Evolutionary conservation across 2,113 vertebrate genomes (phyloP).

Genomic region (Litocranius walleri): DNA sequence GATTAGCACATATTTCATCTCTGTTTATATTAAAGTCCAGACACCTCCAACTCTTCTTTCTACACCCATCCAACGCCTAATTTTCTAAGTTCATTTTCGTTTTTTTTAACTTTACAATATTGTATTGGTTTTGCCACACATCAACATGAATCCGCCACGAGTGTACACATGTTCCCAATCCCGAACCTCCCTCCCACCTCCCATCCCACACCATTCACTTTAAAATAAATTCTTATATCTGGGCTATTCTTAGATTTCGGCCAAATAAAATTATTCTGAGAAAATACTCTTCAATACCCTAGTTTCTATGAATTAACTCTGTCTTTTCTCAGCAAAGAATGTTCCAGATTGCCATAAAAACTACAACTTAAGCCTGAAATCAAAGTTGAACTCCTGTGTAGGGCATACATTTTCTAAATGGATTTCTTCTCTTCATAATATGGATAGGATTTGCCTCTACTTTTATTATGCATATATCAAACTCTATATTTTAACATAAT

Average conservation of each 20-base stretch:
- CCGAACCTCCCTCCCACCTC: too few relatives aligned
- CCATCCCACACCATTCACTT: not conserved
- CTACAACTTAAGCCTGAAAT: not conserved
- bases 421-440: not conserved
- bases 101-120: too few relatives aligned
- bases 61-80: not conserved
- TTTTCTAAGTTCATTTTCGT: not conserved
- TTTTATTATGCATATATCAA: not conserved
- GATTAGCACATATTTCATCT: not conserved
- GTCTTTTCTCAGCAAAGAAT: not conserved
- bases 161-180: too few relatives aligned
- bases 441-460: not conserved
- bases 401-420: not conserved
- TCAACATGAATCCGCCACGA: too few relatives aligned
- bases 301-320: not conserved
- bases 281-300: not conserved
- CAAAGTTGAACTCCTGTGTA: not conserved
- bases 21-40: not conserved
- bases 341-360: not conserved
- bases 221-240: not conserved
- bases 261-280: not conserved
- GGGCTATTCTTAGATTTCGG: not conserved
- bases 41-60: not conserved
- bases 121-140: too few relatives aligned
- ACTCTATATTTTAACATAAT: not conserved